Percentiles rank a stretch among this genome's conserved stretches.
Evolutionary conservation across 2,113 vertebrate genomes (phyloP).

Genomic region (Ifrita kowaldi): DNA sequence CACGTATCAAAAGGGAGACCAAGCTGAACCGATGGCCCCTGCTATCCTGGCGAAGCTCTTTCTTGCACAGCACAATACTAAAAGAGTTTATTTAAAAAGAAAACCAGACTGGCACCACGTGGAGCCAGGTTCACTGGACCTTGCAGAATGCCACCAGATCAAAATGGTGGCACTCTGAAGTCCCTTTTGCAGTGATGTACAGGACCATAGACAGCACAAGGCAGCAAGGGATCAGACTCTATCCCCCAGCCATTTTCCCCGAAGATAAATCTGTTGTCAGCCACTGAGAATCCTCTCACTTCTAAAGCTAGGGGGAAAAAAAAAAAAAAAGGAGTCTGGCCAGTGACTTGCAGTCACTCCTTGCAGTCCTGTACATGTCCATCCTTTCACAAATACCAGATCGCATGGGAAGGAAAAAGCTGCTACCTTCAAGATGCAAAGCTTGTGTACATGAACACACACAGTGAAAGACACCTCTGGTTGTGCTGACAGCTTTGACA

Average conservation of each 20-base stretch:
- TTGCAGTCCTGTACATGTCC: not conserved
- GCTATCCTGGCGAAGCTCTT: not conserved
- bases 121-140: accelerated
- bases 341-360: not conserved
- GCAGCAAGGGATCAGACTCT: not conserved
- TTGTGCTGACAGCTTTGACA: constrained; percentile 9
- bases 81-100: not conserved
- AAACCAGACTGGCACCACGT: accelerated
- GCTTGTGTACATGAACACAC: not conserved
- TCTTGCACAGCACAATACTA: not conserved
- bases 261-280: not conserved
- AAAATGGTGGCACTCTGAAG: not conserved
- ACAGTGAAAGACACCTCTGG: not conserved
- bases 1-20: accelerated
- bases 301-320: not conserved
- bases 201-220: not conserved
- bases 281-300: not conserved
- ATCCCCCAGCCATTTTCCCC: not conserved
- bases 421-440: not conserved
- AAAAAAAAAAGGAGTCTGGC: not conserved
- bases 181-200: not conserved
- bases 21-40: accelerated
- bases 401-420: not conserved
- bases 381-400: not conserved
- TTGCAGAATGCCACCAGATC: not conserved